A percentile compares a stretch with the other conserved stretches of the same genome.
Evolutionary conservation across 2,113 vertebrate genomes (phyloP).

Genomic region (Tenrec ecaudatus): DNA sequence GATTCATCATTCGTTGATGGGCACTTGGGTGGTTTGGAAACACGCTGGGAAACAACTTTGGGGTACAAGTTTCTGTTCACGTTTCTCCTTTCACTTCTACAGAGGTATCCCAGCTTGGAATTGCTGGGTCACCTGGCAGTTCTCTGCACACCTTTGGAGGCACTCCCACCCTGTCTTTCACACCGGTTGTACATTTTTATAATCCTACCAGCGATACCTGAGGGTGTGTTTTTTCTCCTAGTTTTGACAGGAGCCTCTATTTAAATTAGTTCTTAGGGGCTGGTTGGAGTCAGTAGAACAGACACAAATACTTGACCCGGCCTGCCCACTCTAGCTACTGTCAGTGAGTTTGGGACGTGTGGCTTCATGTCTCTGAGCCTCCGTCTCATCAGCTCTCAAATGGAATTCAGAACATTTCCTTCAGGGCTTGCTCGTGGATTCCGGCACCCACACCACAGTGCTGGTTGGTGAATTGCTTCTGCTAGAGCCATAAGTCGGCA

Average conservation of each 20-base stretch:
- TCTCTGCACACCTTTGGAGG: background rate
- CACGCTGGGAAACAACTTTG: background rate
- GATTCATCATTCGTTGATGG: background rate
- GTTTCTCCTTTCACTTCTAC: background rate
- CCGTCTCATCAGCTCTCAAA: background rate
- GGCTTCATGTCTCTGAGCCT: background rate
- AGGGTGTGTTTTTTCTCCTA: background rate
- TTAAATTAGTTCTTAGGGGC: background rate
- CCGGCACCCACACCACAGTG: too few species aligned
- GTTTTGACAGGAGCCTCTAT: background rate
- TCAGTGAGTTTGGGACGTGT: background rate
- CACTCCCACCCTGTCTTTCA: background rate
- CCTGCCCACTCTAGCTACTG: background rate
- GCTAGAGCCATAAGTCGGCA: too few species aligned
- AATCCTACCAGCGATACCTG: background rate
- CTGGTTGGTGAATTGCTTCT: too few species aligned
- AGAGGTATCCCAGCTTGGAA: background rate
- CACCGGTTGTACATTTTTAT: background rate
- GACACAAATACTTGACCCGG: background rate
- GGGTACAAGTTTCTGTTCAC: background rate
- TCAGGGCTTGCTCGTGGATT: too few species aligned
- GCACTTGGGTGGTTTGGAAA: background rate
- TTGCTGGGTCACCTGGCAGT: background rate
- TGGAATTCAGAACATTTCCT: background rate
- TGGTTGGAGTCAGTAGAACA: background rate